Evolutionary conservation across 2,113 vertebrate genomes (phyloP).

Genomic region (Glaucomys volans): DNA sequence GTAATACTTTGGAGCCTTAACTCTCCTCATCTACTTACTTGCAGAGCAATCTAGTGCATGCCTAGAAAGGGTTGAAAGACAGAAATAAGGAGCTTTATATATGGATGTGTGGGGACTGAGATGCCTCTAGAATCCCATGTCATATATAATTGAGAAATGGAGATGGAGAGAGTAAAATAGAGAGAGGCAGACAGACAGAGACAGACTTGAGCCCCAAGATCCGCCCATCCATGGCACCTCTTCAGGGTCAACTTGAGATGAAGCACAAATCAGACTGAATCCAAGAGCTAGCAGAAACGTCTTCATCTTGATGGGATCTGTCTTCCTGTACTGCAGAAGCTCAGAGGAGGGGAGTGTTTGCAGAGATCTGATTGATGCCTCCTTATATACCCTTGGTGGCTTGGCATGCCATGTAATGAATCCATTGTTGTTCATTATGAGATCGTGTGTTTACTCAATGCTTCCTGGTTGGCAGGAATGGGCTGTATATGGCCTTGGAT

Average conservation of each 20-base stretch:
- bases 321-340: neutral
- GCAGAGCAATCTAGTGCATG: neutral
- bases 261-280: neutral
- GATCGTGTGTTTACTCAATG: rapidly evolving
- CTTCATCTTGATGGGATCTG: rapidly evolving
- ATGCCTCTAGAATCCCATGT: neutral
- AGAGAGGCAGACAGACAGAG: neutral
- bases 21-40: neutral
- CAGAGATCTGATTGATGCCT: too few species aligned
- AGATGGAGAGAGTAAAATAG: too few species aligned
- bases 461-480: neutral
- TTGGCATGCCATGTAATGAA: neutral
- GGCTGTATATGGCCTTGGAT: rapidly evolving
- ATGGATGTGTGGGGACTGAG: neutral
- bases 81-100: neutral
- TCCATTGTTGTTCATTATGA: too few species aligned
- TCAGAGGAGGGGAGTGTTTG: too few species aligned
- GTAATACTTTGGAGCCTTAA: neutral
- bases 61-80: neutral
- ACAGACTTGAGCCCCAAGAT: too few species aligned
- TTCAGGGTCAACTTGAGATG: neutral
- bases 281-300: neutral
- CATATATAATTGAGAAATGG: neutral
- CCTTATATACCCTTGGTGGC: neutral
- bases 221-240: neutral